These are phyloP conservation scores for Dolomedes plantarius DNA, from an alignment of 2,888 invertebrate species.

Conservation along the genomic window DNA sequence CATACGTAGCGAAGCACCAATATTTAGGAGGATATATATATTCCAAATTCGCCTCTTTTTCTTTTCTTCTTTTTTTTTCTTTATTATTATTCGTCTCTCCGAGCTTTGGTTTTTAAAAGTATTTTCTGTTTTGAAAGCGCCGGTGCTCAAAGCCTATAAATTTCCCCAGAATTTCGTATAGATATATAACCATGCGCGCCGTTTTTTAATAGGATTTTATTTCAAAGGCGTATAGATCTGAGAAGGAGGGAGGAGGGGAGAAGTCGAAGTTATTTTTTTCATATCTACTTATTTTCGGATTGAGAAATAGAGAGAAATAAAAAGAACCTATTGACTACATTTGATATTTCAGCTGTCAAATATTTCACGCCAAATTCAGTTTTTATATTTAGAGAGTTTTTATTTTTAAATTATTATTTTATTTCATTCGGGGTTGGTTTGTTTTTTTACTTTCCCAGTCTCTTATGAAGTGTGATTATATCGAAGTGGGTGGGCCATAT, in stretches of 20 bases:
- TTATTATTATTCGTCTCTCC: no score
- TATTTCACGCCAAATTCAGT: conserved; percentile 2
- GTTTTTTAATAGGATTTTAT: background rate
- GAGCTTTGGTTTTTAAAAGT: conserved; percentile 1
- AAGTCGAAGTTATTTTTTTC: background rate
- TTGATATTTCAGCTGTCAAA: conserved; percentile 5
- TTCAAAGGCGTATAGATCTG: background rate
- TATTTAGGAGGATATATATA: background rate
- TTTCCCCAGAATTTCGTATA: background rate
- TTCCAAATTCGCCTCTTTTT: background rate
- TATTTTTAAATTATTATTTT: no score
- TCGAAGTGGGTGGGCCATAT: no score
- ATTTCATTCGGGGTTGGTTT: background rate
- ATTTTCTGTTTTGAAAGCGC: background rate
- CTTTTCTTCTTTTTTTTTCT: background rate
- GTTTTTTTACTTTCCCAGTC: background rate
- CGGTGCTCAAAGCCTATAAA: background rate
- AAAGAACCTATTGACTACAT: background rate
- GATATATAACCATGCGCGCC: background rate
- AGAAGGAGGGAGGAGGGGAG: background rate
- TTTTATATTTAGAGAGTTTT: background rate
- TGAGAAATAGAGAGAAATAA: background rate
- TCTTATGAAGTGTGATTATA: no score
- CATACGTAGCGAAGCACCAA: background rate
- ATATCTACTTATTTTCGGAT: background rate